Percentiles rank a stretch among this genome's conserved stretches.
Evolutionary conservation across 2,797 vertebrate species (phyloP).

Genomic region (Clangula hyemalis): DNA sequence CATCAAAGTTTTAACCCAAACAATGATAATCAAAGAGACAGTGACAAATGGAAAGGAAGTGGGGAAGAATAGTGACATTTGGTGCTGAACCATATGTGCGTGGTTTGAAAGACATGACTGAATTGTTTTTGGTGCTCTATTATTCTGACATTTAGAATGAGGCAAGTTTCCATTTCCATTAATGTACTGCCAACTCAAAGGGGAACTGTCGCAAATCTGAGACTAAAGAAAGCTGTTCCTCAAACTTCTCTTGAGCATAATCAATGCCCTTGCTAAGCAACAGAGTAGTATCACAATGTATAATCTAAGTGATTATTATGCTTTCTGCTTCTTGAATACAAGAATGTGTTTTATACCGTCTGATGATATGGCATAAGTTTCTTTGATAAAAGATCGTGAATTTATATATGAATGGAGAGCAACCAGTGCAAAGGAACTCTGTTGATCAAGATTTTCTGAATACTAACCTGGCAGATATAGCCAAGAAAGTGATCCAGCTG

Average conservation of each 20-base stretch:
- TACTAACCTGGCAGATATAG: slow-evolving; percentile 1
- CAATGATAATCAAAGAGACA: slow-evolving; percentile 69
- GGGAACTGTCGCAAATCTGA: slow-evolving; percentile 84
- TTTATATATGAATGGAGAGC: not conserved
- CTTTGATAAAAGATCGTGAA: not conserved
- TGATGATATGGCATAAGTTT: not conserved
- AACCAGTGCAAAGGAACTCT: not conserved
- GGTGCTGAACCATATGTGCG: slow-evolving; percentile 86
- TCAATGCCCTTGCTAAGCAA: slow-evolving; percentile 76
- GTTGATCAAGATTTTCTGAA: slow-evolving; percentile 8
- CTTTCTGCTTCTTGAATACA: not conserved
- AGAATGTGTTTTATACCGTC: not conserved
- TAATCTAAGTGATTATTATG: slow-evolving; percentile 29
- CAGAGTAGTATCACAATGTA: slow-evolving; percentile 29
- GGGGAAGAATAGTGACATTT: slow-evolving; percentile 83
- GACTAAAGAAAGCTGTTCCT: slow-evolving; percentile 87
- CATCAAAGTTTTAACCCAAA: slow-evolving; percentile 73
- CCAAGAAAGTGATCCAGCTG: slow-evolving; percentile 10
- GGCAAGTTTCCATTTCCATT: slow-evolving; percentile 87
- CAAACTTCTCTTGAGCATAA: slow-evolving; percentile 80
- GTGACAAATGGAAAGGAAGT: slow-evolving; percentile 74
- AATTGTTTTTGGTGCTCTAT: slow-evolving; percentile 86
- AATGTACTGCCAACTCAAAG: slow-evolving; percentile 86
- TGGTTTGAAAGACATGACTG: slow-evolving; percentile 87
- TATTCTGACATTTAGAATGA: slow-evolving; percentile 88